Evolutionary conservation across 2,888 invertebrate genomes (phyloP), one percentile per base, ranked within the genome.

Genomic region (Cynaeus angustus): DNA sequence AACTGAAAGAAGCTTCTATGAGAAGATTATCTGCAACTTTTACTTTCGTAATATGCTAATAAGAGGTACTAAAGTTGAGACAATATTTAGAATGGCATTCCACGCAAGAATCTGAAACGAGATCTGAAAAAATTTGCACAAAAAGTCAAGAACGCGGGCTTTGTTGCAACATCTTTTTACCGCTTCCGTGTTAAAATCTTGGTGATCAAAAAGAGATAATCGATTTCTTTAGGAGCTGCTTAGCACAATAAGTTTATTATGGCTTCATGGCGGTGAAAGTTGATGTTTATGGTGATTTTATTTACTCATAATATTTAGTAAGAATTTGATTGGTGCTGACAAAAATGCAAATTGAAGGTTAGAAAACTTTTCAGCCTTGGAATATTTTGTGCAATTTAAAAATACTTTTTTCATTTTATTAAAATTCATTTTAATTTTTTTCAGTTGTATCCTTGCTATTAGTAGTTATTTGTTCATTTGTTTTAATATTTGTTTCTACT

Each of bases 31-130:
- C 12, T 28, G 37, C 33, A 43, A 3, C 68, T 62, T 62, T 68
- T 68, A 62, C 68, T 68, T 68, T 68, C 65, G 41, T 55, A 52
- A 52, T 52, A 61, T 61, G 59, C 21, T 61, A 61, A 61, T 61
- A 21, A 12, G 14, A 21, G 45, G 46, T 50, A 46, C 46, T 16
- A 8, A 16, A 16, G 43, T 43, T 13, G 7, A 13, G 43, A 6
- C 14, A 43, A 43, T 13, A 43, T 43, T 43, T 10, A n/a, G 5
- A 43, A 43, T 43, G n/a, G 1, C n/a, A n/a, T n/a, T n/a, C n/a
- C n/a, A n/a, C n/a, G n/a, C n/a, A n/a, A n/a, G 12, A 43, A 9
- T 13, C 41, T 41, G 3, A 21, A 33, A 33, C 43, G n/a, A 6
- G 43, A 12, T 43, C 43, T 43, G 1, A 10, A 12, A 10, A 10